Percentiles rank a stretch among this genome's conserved stretches.
These are phyloP conservation scores for Syrrhaptes paradoxus DNA, from an alignment of 2,113 vertebrate species.

Conservation along the genomic window DNA sequence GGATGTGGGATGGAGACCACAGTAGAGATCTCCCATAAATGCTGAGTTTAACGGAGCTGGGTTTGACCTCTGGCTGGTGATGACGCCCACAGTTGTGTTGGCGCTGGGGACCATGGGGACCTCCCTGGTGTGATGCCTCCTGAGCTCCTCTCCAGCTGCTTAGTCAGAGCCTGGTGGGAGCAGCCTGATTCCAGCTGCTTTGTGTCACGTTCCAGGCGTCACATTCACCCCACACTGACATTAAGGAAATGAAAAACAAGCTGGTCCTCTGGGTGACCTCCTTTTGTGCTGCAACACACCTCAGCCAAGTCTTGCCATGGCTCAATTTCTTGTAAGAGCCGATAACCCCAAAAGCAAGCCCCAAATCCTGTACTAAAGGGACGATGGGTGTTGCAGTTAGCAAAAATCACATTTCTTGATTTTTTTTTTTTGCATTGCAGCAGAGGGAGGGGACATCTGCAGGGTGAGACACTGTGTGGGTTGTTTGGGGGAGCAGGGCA, in stretches of 20 bases:
- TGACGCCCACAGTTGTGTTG: not conserved
- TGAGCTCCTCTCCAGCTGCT: conserved; percentile 8
- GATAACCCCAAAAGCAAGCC: not conserved
- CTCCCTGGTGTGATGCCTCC: not conserved
- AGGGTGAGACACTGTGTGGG: rapidly evolving
- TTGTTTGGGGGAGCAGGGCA: not conserved
- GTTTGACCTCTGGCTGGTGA: not conserved
- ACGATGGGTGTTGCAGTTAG: not conserved
- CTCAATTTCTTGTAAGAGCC: not conserved
- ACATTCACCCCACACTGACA: conserved; percentile 28
- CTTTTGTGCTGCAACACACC: not conserved
- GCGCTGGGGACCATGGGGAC: not conserved
- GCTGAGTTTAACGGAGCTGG: not conserved
- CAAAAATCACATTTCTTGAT: not conserved
- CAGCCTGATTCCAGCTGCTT: conserved; percentile 22
- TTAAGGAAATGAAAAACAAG: conserved; percentile 18
- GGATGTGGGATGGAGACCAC: not conserved
- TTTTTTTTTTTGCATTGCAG: not conserved
- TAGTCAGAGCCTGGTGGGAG: conserved; percentile 60
- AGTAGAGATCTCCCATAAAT: rapidly evolving
- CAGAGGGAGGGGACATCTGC: not conserved
- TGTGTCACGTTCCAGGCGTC: conserved; percentile 43
- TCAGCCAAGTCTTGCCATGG: not conserved
- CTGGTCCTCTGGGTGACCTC: not conserved
- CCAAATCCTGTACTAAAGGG: not conserved